Conservation (phyloP, 2,797 vertebrate species). For the Anableps anableps region DNA sequence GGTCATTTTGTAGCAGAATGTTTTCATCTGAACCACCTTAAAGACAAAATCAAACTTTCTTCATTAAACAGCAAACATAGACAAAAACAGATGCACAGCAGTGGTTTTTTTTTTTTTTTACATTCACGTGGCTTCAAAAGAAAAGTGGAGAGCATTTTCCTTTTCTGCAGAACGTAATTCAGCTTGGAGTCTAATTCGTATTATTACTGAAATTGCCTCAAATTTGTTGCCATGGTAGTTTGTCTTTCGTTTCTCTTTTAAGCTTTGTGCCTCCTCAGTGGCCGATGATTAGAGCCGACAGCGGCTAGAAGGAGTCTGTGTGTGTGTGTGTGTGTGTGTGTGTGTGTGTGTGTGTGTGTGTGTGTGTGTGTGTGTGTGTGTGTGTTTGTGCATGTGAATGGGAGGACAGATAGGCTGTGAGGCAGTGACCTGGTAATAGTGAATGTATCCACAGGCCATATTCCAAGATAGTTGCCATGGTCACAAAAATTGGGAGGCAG, state of each 20-base stretch:
- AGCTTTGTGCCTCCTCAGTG: slow-evolving; percentile 75
- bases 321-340: slow-evolving; percentile 47
- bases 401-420: slow-evolving; percentile 66
- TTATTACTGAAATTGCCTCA: slow-evolving; percentile 84
- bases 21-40: background rate
- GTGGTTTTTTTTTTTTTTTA: background rate
- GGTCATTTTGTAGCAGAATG: slow-evolving; percentile 10
- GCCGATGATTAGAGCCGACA: slow-evolving; percentile 73
- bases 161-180: slow-evolving; percentile 70
- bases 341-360: slow-evolving; percentile 47
- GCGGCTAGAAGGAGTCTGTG: slow-evolving; percentile 57
- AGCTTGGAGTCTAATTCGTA: slow-evolving; percentile 73
- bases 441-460: slow-evolving; percentile 79
- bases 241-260: slow-evolving; percentile 71
- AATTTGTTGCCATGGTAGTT: slow-evolving; percentile 86
- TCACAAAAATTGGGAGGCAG: slow-evolving; percentile 79
- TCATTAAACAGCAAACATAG: slow-evolving; percentile 5
- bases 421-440: slow-evolving; percentile 82
- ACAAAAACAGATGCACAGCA: slow-evolving; percentile 18
- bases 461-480: slow-evolving; percentile 85
- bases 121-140: slow-evolving; percentile 49
- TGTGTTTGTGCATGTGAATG: slow-evolving; percentile 42
- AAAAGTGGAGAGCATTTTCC: slow-evolving; percentile 62
- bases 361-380: slow-evolving; percentile 33
- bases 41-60: slow-evolving; percentile 36